phyloP scores from a whole-genome alignment of 2,113 vertebrate species.

The Plestiodon gilberti region DNA sequence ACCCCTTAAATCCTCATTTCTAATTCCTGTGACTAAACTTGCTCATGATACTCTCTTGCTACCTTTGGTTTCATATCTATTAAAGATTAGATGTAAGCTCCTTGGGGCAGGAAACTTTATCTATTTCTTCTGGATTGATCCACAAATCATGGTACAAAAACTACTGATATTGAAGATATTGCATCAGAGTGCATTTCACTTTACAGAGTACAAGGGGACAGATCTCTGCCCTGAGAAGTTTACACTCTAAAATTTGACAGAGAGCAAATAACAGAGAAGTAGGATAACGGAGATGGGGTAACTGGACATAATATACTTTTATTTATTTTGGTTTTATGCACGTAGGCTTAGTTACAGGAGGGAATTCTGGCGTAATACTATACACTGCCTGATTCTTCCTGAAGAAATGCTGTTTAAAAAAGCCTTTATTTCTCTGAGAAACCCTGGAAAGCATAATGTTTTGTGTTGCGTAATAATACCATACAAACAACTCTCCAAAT shows the following conservation, averaged over 20 bases:
- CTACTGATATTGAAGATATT: not conserved
- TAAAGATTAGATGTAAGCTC: not conserved
- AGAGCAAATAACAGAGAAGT: no score
- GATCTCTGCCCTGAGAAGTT: no score
- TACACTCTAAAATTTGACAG: no score
- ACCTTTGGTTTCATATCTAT: not conserved
- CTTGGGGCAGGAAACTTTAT: not conserved
- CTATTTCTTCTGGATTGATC: not conserved
- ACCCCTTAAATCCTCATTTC: not conserved
- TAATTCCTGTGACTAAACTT: not conserved
- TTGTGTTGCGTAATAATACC: not conserved
- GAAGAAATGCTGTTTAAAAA: not conserved
- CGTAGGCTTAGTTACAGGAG: no score
- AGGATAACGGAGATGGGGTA: no score
- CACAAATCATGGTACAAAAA: not conserved
- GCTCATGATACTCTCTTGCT: not conserved
- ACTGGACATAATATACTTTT: no score
- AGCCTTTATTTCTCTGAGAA: not conserved
- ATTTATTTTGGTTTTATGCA: no score
- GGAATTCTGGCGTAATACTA: not conserved
- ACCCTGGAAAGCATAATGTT: not conserved
- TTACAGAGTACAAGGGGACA: no score
- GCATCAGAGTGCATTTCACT: no score
- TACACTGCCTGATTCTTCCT: not conserved
- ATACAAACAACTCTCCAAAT: not conserved